Conservation (phyloP, 23 tunicate genomes). For the Aplidium turbinatum region DNA sequence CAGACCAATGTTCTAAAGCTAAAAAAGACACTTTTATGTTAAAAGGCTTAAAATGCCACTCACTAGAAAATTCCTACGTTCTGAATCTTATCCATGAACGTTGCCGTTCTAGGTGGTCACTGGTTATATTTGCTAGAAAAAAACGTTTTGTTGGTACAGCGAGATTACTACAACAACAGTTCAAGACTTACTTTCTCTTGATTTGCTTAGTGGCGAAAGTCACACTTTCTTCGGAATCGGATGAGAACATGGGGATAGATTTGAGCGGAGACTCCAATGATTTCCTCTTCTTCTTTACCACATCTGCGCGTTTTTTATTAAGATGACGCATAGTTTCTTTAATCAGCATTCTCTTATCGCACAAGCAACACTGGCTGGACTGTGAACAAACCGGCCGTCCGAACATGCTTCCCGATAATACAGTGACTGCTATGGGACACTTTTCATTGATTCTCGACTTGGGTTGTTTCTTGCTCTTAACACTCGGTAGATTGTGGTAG, state of each 20-base stretch:
- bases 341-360: background rate
- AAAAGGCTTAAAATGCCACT: too few relatives aligned
- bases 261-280: background rate
- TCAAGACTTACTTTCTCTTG: conserved; percentile 42
- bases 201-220: conserved; percentile 2
- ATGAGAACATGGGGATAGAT: background rate
- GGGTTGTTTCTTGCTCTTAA: background rate
- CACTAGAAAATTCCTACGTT: too few relatives aligned
- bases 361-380: conserved; percentile 39
- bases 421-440: conserved; percentile 16
- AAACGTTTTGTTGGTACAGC: too few relatives aligned
- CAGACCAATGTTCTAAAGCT: too few relatives aligned
- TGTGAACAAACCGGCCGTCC: conserved; percentile 5
- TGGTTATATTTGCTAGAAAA: too few relatives aligned
- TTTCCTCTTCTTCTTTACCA: conserved; percentile 15
- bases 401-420: background rate
- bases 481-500: conserved; percentile 15
- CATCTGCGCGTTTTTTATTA: background rate
- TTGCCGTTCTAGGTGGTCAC: too few relatives aligned
- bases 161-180: too few relatives aligned
- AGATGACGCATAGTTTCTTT: background rate
- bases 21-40: too few relatives aligned
- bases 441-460: background rate
- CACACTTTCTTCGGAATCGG: background rate
- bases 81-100: too few relatives aligned